Evolutionary conservation across 2,888 invertebrate species (phyloP).

Genomic region (Caenorhabditis doughertyi): DNA sequence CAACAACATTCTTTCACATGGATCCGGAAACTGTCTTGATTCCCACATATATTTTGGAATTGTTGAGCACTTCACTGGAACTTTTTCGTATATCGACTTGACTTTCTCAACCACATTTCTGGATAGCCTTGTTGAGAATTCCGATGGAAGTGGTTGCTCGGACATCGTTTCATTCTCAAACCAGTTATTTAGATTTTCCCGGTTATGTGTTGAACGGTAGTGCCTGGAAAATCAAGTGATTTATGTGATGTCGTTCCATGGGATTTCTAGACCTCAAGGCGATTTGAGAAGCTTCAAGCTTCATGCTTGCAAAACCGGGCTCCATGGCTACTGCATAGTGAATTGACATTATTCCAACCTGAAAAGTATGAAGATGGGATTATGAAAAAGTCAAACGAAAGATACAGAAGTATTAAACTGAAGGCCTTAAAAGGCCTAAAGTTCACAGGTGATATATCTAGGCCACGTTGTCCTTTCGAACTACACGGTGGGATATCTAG

Average conservation of each 20-base stretch:
- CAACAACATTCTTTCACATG: slow-evolving; percentile 36
- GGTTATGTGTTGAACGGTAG: background rate
- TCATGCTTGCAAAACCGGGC: background rate
- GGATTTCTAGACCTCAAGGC: background rate
- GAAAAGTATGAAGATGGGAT: too few species aligned
- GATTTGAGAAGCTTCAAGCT: background rate
- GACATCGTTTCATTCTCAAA: background rate
- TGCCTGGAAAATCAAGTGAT: background rate
- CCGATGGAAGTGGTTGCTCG: background rate
- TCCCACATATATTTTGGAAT: slow-evolving; percentile 25
- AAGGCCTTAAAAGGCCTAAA: too few species aligned
- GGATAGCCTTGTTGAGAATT: background rate
- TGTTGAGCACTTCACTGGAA: slow-evolving; percentile 35
- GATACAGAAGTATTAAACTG: too few species aligned
- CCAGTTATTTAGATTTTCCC: background rate
- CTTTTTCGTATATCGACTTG: slow-evolving; percentile 15
- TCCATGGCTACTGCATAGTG: slow-evolving; percentile 15
- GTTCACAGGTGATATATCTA: too few species aligned
- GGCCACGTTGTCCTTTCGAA: too few species aligned
- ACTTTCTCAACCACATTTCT: slow-evolving; percentile 12
- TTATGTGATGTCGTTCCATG: too few species aligned
- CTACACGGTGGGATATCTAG: too few species aligned
- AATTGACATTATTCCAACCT: slow-evolving; percentile 35
- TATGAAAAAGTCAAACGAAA: too few species aligned
- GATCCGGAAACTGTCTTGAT: slow-evolving; percentile 14